Base-by-base conservation (phyloP, 92 coral and sea anemone species). In the Anthopleura xanthogrammica region DNA sequence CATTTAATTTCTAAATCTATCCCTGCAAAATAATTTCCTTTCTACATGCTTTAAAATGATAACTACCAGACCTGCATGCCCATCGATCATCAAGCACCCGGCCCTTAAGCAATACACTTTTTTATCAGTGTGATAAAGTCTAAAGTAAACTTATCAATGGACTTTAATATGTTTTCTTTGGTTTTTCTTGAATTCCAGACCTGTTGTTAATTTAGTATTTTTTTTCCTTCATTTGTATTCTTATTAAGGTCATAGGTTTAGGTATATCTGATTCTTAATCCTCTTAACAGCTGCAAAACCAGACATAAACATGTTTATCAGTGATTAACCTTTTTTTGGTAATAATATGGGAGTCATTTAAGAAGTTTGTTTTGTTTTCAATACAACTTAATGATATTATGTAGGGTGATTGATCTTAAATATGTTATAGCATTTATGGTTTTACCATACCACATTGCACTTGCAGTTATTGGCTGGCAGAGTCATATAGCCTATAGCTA, bases 171-270 rank as follows among this genome's bases (percentile, higher is more conserved):
- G 70, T 62, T 62, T n/a, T 62, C 70, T 5, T 62, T 62, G 7
- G 16, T 29, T 29, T 23, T 79, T 56, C 12, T 60, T 79, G 82
- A 79, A 79, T 79, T 56, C 82, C 57, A 58, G 17, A n/a, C 13
- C 50, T 79, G 74, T 60, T 79, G 19, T 79, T 57, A 12, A 39
- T 56, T 52, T 24, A 22, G 39, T 36, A 1, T 78, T 7, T 12
- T 46, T 54, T 42, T 54, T 24, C 36, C 70, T n/a, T 62, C 36
- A 6, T 8, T 62, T 20, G 19, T 20, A 62, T 20, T 62, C 70
- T 62, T 62, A 20, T 62, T 41, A 60, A 60, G 82, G 82, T 79
- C 81, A 78, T 16, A 52, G 60, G 41, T 62, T 62, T 62, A 0
- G 70, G 19, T 62, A 6, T 62, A 62, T 62, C 29, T 20, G 70